phyloP scores from a whole-genome alignment of 2,888 invertebrate species.

The Euzetes globulus region DNA sequence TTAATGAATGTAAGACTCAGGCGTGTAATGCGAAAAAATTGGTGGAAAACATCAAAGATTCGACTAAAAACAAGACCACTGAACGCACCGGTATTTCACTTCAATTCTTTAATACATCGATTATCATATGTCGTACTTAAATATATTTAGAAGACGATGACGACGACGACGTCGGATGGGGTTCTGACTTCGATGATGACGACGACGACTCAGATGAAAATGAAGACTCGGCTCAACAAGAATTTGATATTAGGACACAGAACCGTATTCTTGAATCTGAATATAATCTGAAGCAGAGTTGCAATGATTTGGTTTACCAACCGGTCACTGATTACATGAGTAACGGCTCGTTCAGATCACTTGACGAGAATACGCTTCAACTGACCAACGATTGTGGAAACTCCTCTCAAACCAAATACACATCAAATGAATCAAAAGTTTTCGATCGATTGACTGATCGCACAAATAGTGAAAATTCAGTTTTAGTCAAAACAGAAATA shows the following conservation, averaged over 20 bases:
- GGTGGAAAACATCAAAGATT: conserved; percentile 20
- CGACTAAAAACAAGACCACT: not conserved
- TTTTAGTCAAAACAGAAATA: not conserved
- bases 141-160: conserved; percentile 30
- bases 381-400: not conserved
- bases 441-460: too few relatives aligned
- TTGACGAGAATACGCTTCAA: not conserved
- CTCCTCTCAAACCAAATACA: not conserved
- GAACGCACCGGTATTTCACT: conserved; percentile 17
- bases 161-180: conserved; percentile 41
- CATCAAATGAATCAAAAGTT: not conserved
- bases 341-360: not conserved
- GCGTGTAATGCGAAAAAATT: conserved; percentile 41
- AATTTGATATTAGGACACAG: not conserved
- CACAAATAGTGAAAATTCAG: not conserved
- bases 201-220: conserved; percentile 39
- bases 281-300: not conserved
- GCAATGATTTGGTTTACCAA: not conserved
- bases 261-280: not conserved
- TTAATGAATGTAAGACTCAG: conserved; percentile 42
- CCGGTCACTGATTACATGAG: conserved; percentile 5
- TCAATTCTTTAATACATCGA: too few relatives aligned
- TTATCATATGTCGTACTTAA: too few relatives aligned
- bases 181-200: conserved; percentile 41
- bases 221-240: not conserved